phyloP scores from a whole-genome alignment of 1,140 invertebrate species.

The Drosophila sucinea region DNA sequence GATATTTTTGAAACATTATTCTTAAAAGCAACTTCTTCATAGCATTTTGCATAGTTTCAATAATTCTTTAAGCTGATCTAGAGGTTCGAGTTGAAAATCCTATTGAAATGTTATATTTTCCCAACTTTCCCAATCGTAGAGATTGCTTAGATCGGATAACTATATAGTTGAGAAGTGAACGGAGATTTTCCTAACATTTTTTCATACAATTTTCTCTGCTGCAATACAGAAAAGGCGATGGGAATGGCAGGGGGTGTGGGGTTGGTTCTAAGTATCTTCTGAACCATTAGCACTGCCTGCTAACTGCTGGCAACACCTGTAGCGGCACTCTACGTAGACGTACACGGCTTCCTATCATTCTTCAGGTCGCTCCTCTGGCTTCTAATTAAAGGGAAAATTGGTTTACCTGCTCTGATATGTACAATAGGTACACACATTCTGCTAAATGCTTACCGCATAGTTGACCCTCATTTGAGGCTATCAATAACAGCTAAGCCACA shows the following conservation, averaged over 20 bases:
- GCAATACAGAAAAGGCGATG: neutral
- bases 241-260: neutral
- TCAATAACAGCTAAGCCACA: constrained; percentile 63
- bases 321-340: constrained; percentile 31
- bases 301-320: constrained; percentile 73
- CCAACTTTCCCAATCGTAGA: too few species aligned
- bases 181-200: too few species aligned
- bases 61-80: too few species aligned
- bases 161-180: too few species aligned
- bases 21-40: too few species aligned
- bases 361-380: constrained; percentile 11
- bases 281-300: constrained; percentile 59
- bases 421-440: constrained; percentile 17
- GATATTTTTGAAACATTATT: too few species aligned
- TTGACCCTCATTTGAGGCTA: constrained; percentile 77
- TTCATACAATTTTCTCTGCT: too few species aligned
- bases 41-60: too few species aligned
- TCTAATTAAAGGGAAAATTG: constrained; percentile 72
- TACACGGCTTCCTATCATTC: neutral
- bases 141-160: too few species aligned
- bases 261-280: neutral
- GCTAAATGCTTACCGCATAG: constrained; percentile 56
- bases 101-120: too few species aligned
- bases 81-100: too few species aligned
- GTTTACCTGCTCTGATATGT: constrained; percentile 49